phyloP scores from a whole-genome alignment of 2,797 vertebrate genomes.

The Sebastes oblongus region DNA sequence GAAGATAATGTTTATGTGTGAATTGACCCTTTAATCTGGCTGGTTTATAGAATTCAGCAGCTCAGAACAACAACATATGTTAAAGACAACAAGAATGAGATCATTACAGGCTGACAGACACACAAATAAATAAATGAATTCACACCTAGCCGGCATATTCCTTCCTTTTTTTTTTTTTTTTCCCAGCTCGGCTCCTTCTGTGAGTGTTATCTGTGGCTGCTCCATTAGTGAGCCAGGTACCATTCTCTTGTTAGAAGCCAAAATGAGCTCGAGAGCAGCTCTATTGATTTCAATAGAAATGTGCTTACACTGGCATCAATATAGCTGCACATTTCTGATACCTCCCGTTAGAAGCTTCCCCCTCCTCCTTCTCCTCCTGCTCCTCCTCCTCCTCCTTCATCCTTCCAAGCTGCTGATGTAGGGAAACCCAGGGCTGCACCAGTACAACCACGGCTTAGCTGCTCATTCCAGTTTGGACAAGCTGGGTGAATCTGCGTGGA shows the following conservation, averaged over 20 bases:
- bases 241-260: constrained; percentile 57
- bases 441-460: constrained; percentile 44
- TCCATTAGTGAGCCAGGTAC: constrained; percentile 59
- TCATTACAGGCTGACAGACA: not conserved
- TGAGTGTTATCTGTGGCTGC: constrained; percentile 34
- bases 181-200: not conserved
- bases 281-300: constrained; percentile 77
- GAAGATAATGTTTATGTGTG: not conserved
- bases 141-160: not conserved
- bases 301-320: constrained; percentile 74
- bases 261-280: constrained; percentile 62
- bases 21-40: not conserved
- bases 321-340: constrained; percentile 68
- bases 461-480: constrained; percentile 37
- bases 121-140: constrained; percentile 21
- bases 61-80: constrained; percentile 16
- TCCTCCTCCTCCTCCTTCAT: constrained; percentile 51
- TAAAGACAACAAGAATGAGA: constrained; percentile 1
- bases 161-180: not conserved
- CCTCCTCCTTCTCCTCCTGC: not conserved
- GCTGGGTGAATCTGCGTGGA: constrained; percentile 34
- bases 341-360: constrained; percentile 47
- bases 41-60: not conserved
- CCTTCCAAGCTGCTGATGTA: constrained; percentile 73
- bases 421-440: constrained; percentile 67